phyloP scores from a whole-genome alignment of 2,797 vertebrate genomes.

The Dromococcyx pavoninus region DNA sequence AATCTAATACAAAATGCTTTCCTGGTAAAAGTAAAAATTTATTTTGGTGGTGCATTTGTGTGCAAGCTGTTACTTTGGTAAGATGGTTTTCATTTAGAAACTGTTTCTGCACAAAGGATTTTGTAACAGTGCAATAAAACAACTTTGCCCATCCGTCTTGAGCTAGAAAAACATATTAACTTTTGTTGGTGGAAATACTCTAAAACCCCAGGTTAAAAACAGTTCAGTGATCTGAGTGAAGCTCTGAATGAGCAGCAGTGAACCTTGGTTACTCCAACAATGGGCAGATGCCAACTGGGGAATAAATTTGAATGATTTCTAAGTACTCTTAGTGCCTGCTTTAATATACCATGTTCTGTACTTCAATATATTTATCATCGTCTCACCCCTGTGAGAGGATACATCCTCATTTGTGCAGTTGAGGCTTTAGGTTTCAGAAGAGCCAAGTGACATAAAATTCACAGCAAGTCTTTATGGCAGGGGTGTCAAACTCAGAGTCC shows the following conservation, averaged over 20 bases:
- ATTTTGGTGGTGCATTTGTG: background rate
- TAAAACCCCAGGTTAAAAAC: background rate
- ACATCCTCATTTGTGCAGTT: background rate
- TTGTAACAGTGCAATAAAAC: conserved; percentile 19
- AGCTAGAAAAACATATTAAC: background rate
- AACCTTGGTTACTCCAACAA: background rate
- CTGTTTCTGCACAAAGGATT: conserved; percentile 19
- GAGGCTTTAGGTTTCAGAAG: background rate
- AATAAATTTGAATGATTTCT: background rate
- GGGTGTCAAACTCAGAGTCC: no score
- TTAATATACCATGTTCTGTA: background rate
- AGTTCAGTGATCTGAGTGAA: background rate
- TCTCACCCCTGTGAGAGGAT: background rate
- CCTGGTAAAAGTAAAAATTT: background rate
- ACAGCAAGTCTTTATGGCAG: background rate
- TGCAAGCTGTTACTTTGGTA: background rate
- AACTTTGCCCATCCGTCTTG: background rate
- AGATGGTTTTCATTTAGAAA: conserved; percentile 36
- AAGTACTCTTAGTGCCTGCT: background rate
- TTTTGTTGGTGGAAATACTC: conserved; percentile 20
- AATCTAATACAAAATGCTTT: background rate
- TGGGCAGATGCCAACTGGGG: background rate
- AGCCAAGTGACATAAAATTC: background rate
- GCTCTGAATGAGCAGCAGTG: background rate
- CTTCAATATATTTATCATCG: background rate